These are phyloP conservation scores for Tragelaphus buxtoni DNA, from an alignment of 2,113 vertebrate genomes.

Conservation along the genomic window DNA sequence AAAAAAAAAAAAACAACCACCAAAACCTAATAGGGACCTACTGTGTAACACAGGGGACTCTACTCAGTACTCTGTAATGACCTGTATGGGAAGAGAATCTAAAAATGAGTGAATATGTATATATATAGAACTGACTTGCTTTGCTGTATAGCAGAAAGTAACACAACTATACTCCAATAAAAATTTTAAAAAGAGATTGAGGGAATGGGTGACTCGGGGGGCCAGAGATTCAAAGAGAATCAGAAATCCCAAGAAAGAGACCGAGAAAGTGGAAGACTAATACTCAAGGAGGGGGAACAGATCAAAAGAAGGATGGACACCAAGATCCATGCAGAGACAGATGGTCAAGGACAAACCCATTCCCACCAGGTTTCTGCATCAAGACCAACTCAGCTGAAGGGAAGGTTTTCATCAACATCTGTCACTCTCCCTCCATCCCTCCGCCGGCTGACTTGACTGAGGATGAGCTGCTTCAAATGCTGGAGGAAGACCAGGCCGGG, in stretches of 20 bases:
- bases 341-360: background rate
- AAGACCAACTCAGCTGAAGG: conserved; percentile 82
- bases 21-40: background rate
- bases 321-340: background rate
- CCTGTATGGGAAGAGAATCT: background rate
- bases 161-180: background rate
- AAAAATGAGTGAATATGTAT: no score
- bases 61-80: background rate
- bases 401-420: conserved; percentile 92
- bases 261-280: background rate
- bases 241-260: background rate
- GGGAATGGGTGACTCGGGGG: background rate
- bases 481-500: conserved; percentile 89
- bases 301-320: background rate
- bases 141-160: background rate
- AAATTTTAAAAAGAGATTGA: background rate
- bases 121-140: background rate
- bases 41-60: background rate
- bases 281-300: background rate
- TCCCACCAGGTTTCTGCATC: conserved; percentile 86
- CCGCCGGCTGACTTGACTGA: conserved; percentile 84
- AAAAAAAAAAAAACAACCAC: background rate
- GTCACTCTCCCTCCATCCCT: conserved; percentile 87
- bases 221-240: background rate
- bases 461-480: conserved; percentile 85